Base-by-base conservation (phyloP, 2,797 vertebrate genomes). In the Crax fasciolata region DNA sequence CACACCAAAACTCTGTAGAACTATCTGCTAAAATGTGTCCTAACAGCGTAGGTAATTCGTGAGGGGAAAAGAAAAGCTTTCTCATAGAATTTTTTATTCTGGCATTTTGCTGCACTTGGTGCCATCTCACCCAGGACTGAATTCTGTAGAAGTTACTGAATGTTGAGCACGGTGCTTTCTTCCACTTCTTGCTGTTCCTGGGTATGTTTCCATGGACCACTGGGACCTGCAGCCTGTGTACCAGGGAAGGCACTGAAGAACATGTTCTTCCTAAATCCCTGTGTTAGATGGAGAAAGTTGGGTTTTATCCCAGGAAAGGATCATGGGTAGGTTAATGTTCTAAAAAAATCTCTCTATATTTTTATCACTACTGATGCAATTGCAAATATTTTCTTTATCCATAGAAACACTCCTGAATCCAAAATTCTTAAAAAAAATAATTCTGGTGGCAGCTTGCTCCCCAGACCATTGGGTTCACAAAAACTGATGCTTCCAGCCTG, bases 171-270 rank as follows among this genome's bases (percentile, higher is more conserved):
- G 32, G 14, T 43, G 28, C 19, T 83, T 39, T 90, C 61, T 61
- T 20, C 30, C 8, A 57, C 25, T 54, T 6, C 14, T 70, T 88
- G 35, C 12, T 68, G 32, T n/a, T 48, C 14, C 66, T 24, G 70
- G 70, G 13, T 0, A 0, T 0, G 1, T 93, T 93, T 75, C 49
- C 18, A 16, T 25, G 58, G 63, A 39, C 46, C 25, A 1, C 52
- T 72, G 55, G 58, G 35, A 59, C n/a, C n/a, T 87, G 74, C 74
- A 89, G 46, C 9, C 16, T 72, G 49, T 54, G 27, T 39, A 5
- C 49, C 49, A 58, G 51, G 13, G 51, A 61, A 44, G 48, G 41
- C 62, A 35, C 32, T 77, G 18, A 68, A 57, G 25, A 57, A 65
- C 20, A 13, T 76, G 51, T 11, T 89, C 2, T 13, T 52, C 49